Evolutionary conservation across 2,113 vertebrate species (phyloP), one percentile per base, ranked within the genome.

Genomic region (Cavia porcellus): DNA sequence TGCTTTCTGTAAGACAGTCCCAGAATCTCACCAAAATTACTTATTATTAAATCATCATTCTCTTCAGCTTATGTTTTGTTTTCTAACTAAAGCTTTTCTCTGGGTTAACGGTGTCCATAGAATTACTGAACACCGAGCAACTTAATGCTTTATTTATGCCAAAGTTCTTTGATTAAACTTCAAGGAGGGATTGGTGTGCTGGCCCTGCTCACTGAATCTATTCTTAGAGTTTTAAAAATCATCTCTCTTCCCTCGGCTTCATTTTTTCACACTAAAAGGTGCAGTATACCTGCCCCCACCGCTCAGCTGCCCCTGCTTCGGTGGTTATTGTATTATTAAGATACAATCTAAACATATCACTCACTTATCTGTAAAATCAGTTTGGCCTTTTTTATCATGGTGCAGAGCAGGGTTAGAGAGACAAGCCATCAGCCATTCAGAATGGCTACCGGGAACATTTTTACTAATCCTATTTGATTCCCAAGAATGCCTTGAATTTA

Each of bases 161-260:
- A 88, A 96, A 88, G 2, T 57, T 86, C n/a, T 96, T 79, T 86
- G 52, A 59, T 68, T 64, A 55, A 74, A 87, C 61, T 89, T 86
- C 61, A 66, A 64, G 64, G 86, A 25, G 17, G 64, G 38, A 15
- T 20, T 74, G 30, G 0, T 74, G 12, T 42, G 12, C 7, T 50
- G 35, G 35, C 17, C 42, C 32, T 59, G 22, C 8, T 64, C 13
- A 28, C 55, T 66, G 32, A 68, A 50, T 28, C 59, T 70, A 9
- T 55, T 22, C 82, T 92, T 86, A 22, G 38, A 47, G 38, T 32
- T 72, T 84, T 20, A 0, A 64, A 83, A 90, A 62, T 4, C 28
- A 4, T 35, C 28, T 55, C 22, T 90, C 45, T 66, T 45, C 32
- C 17, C 32, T 77, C 25, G 25, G 47, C 50, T 72, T 92, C 42